Evolutionary conservation across 2,113 vertebrate genomes (phyloP).

Genomic region (Hippoglossus stenolepis): DNA sequence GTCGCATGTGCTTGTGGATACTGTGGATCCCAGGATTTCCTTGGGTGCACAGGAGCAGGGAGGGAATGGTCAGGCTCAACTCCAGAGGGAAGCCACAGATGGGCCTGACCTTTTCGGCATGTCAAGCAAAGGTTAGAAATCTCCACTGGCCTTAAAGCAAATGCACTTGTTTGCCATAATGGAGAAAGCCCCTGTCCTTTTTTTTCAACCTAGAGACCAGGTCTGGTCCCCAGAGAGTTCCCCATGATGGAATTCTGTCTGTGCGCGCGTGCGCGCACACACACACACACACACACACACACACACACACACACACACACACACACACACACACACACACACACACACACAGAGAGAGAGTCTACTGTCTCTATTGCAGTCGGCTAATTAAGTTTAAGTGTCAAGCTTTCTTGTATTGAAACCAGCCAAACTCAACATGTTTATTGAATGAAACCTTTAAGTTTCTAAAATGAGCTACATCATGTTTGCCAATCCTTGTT

Average conservation of each 20-base stretch:
- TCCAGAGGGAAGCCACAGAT: constrained; percentile 71
- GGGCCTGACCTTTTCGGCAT: constrained; percentile 83
- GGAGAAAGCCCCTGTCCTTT: constrained; percentile 75
- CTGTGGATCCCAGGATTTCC: constrained; percentile 35
- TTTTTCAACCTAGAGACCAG: constrained; percentile 64
- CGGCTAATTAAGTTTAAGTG: constrained; percentile 41
- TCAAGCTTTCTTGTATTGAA: constrained; percentile 10
- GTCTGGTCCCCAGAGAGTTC: constrained; percentile 67
- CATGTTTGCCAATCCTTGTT: constrained; percentile 19
- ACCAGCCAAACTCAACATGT: constrained; percentile 23
- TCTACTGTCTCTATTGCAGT: constrained; percentile 16
- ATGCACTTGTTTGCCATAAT: constrained; percentile 84
- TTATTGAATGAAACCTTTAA: constrained; percentile 4
- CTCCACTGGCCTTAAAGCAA: constrained; percentile 85
- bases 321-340: constrained; percentile 28
- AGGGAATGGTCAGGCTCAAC: constrained; percentile 68
- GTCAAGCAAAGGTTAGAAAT: constrained; percentile 88
- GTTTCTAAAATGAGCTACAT: constrained; percentile 17
- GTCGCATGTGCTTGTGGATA: constrained; percentile 14
- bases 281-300: constrained; percentile 23
- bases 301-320: constrained; percentile 31
- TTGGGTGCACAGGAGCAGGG: constrained; percentile 34
- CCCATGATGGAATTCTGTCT: constrained; percentile 68
- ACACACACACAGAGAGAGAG: constrained; percentile 1
- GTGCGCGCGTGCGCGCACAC: too few relatives aligned